Conservation (phyloP, 2,113 vertebrate genomes). For the Hippocampus guttulatus region DNA sequence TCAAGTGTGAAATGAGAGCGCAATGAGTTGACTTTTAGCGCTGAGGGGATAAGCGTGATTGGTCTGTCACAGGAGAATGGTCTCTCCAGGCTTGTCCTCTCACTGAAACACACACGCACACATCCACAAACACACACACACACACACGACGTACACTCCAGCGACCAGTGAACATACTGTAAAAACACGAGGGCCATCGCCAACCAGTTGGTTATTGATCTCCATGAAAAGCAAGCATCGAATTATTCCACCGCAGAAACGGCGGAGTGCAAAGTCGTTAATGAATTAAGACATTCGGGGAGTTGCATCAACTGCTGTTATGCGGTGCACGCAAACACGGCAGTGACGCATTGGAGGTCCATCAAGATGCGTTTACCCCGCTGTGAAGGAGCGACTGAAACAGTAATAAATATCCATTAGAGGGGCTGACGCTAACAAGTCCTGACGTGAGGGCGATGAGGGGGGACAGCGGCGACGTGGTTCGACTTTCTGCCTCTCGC, state of each 20-base stretch:
- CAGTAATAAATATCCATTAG: background rate
- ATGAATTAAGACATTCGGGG: background rate
- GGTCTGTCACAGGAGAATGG: slow-evolving; percentile 58
- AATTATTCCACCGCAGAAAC: slow-evolving; percentile 1
- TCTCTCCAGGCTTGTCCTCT: slow-evolving; percentile 30
- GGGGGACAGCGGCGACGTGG: background rate
- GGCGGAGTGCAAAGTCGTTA: background rate
- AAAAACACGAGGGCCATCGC: background rate
- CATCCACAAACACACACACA: background rate
- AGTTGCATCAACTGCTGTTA: background rate
- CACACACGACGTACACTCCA: background rate
- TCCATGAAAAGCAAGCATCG: slow-evolving; percentile 15
- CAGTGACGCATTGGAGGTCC: background rate
- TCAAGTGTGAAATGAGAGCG: slow-evolving; percentile 63
- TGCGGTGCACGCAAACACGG: background rate
- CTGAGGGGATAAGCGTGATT: slow-evolving; percentile 37
- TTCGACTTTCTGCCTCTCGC: background rate
- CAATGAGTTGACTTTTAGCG: slow-evolving; percentile 52
- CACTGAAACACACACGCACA: background rate
- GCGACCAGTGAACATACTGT: slow-evolving; percentile 12
- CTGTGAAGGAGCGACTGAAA: background rate
- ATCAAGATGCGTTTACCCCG: background rate
- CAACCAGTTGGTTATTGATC: background rate
- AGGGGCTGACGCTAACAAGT: background rate
- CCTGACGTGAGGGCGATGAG: background rate